Evolutionary conservation across 2,797 vertebrate genomes (phyloP).

Genomic region (Cuniculus paca): DNA sequence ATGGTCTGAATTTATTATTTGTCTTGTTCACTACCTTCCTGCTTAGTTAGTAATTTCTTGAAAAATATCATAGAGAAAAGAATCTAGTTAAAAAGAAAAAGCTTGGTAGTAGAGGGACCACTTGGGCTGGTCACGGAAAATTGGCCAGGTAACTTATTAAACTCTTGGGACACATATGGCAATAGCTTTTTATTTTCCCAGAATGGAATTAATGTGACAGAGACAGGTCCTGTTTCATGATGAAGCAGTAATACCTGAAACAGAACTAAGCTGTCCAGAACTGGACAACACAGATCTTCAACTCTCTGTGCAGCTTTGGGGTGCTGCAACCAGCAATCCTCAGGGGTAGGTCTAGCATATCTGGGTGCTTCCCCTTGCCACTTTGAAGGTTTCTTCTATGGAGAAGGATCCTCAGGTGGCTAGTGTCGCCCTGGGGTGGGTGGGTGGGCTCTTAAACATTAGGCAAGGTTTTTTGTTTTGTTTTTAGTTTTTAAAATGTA

Average conservation of each 20-base stretch:
- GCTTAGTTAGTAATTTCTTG: conserved; percentile 7
- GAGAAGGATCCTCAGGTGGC: neutral
- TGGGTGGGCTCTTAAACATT: neutral
- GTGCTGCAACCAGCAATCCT: neutral
- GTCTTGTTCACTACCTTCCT: neutral
- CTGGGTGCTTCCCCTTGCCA: neutral
- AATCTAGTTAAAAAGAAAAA: neutral
- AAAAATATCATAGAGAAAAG: conserved; percentile 5
- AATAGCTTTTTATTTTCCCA: neutral
- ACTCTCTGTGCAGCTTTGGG: neutral
- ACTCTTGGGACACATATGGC: conserved; percentile 16
- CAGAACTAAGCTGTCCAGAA: neutral
- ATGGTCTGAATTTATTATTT: conserved; percentile 41
- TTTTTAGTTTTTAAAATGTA: neutral
- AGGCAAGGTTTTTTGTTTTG: neutral
- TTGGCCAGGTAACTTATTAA: conserved; percentile 53
- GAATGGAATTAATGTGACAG: conserved; percentile 20
- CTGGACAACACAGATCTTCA: neutral
- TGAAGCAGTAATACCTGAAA: conserved; percentile 2
- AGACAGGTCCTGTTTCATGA: neutral
- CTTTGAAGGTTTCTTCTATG: neutral
- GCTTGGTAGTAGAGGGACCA: conserved; percentile 39
- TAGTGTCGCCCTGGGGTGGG: neutral
- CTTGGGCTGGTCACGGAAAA: neutral
- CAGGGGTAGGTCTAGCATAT: neutral